These are phyloP conservation scores for Bolborhynchus lineola DNA, from an alignment of 2,113 vertebrate genomes.

Conservation along the genomic window DNA sequence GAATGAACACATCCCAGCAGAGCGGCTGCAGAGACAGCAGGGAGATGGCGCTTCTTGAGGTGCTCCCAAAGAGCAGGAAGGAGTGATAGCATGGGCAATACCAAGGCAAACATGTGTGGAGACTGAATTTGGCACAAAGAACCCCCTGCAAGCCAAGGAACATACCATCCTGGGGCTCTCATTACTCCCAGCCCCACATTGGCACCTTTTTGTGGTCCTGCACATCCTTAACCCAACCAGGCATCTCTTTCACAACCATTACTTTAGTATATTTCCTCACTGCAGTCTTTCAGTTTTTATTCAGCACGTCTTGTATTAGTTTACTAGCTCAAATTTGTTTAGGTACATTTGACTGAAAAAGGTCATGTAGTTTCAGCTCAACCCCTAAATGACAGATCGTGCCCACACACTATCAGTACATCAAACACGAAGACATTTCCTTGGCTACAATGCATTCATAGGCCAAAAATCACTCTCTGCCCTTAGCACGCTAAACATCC, in stretches of 20 bases:
- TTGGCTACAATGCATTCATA: background rate
- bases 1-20: background rate
- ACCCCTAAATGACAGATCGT: constrained; percentile 36
- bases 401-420: constrained; percentile 36
- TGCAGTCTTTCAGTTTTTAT: background rate
- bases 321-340: constrained; percentile 6
- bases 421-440: constrained; percentile 36
- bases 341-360: constrained; percentile 43
- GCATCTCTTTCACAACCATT: background rate
- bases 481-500: background rate
- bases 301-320: background rate
- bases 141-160: background rate
- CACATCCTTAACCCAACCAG: background rate
- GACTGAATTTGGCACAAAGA: background rate
- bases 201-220: background rate
- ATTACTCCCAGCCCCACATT: background rate
- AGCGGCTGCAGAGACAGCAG: background rate
- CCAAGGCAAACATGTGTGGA: background rate
- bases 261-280: background rate
- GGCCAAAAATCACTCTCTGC: constrained; percentile 23
- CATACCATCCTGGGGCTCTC: background rate
- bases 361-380: constrained; percentile 31
- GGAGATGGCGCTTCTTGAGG: background rate
- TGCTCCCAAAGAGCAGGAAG: background rate
- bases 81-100: background rate